Conservation (phyloP, 2,888 invertebrate genomes). For the Eilema caniola region DNA sequence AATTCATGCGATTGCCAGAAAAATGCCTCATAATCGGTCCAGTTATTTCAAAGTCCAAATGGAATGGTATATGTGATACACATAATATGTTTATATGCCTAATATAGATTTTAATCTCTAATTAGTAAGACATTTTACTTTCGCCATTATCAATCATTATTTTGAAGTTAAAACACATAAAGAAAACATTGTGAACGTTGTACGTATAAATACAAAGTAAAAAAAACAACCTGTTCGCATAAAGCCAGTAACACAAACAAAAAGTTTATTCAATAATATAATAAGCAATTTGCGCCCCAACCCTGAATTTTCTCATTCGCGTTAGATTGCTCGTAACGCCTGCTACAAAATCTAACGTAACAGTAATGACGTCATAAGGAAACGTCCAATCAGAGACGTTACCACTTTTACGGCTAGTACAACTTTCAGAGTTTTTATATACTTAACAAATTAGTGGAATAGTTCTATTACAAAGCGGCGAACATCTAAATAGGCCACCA, state of each 20-base stretch:
- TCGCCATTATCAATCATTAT: too few species aligned
- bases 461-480: neutral
- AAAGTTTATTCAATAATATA: neutral
- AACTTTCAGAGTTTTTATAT: slow-evolving; percentile 41
- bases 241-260: slow-evolving; percentile 1
- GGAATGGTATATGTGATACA: too few species aligned
- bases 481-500: neutral
- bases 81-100: too few species aligned
- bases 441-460: slow-evolving; percentile 18
- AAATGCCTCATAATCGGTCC: too few species aligned
- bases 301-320: slow-evolving; percentile 50
- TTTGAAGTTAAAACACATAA: too few species aligned
- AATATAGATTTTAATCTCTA: too few species aligned
- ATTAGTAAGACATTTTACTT: too few species aligned
- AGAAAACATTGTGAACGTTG: too few species aligned
- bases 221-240: neutral
- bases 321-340: slow-evolving; percentile 52
- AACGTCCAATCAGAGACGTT: slow-evolving; percentile 49
- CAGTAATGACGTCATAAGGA: slow-evolving; percentile 53
- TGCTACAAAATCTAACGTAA: slow-evolving; percentile 51
- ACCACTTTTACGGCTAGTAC: slow-evolving; percentile 38
- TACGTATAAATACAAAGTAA: too few species aligned
- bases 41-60: too few species aligned
- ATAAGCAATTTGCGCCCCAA: slow-evolving; percentile 27
- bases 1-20: too few species aligned